A percentile compares a stretch with the other conserved stretches of the same genome.
Evolutionary conservation across 2,888 invertebrate genomes (phyloP).

Genomic region (Leptinotarsa haldemani): DNA sequence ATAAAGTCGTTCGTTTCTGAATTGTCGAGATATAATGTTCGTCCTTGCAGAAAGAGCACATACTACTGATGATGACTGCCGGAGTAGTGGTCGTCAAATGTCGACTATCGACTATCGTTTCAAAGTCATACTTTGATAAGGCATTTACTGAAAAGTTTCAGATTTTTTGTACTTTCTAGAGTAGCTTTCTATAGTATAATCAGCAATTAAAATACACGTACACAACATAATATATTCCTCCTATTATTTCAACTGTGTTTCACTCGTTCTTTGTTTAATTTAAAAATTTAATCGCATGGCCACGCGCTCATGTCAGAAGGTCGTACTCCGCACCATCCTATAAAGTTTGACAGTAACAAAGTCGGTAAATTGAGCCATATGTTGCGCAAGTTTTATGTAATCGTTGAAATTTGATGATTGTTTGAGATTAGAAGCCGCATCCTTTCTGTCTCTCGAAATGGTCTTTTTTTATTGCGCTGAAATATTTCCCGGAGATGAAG

Average conservation of each 20-base stretch:
- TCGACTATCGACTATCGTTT: too few relatives aligned
- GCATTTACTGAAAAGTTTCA: too few relatives aligned
- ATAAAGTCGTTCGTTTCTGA: too few relatives aligned
- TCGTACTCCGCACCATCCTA: conserved; percentile 45
- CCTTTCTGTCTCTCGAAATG: conserved; percentile 51
- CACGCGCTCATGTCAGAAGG: conserved; percentile 53
- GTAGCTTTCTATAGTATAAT: background rate
- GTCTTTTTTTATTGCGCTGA: conserved; percentile 45
- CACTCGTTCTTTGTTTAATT: conserved; percentile 45
- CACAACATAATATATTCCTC: background rate
- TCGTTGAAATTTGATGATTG: conserved; percentile 53
- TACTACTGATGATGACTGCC: too few relatives aligned
- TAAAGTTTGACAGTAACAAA: conserved; percentile 46
- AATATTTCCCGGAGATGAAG: conserved; percentile 37
- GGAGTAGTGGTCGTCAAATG: too few relatives aligned
- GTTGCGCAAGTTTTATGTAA: conserved; percentile 54
- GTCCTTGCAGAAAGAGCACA: too few relatives aligned
- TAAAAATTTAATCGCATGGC: conserved; percentile 54
- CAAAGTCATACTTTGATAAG: too few relatives aligned
- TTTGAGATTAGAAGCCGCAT: conserved; percentile 54
- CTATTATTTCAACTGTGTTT: conserved; percentile 3
- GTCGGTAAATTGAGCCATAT: conserved; percentile 50
- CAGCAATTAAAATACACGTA: background rate
- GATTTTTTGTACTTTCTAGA: too few relatives aligned
- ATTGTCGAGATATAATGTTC: too few relatives aligned